phyloP scores from a whole-genome alignment of 2,113 vertebrate genomes.

The Oncorhynchus tshawytscha region DNA sequence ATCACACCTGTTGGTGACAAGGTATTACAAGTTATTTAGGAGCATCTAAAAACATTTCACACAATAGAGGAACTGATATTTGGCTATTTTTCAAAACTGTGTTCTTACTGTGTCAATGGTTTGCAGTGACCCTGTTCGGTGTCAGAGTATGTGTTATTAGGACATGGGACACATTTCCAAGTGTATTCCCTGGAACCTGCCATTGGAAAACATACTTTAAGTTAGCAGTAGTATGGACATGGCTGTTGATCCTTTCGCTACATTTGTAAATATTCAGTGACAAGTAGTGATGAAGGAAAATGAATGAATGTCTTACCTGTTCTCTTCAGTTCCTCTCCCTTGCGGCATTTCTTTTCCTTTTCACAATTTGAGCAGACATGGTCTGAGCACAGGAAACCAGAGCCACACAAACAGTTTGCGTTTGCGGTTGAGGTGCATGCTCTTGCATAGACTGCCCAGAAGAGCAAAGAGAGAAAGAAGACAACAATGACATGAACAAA shows the following conservation, averaged over 20 bases:
- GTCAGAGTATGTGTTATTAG: constrained; percentile 22
- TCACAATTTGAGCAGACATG: constrained; percentile 47
- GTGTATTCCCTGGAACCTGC: constrained; percentile 16
- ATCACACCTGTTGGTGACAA: constrained; percentile 31
- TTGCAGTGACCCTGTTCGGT: constrained; percentile 22
- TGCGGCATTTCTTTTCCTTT: constrained; percentile 19
- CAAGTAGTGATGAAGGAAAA: no score
- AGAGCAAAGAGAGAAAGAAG: constrained; percentile 19
- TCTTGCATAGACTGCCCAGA: constrained; percentile 34
- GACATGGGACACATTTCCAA: constrained; percentile 23
- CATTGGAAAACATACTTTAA: constrained; percentile 4
- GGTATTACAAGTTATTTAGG: not conserved
- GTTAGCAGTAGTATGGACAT: not conserved
- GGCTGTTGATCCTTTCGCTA: not conserved
- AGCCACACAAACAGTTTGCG: constrained; percentile 41
- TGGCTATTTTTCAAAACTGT: not conserved
- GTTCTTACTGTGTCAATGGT: constrained; percentile 30
- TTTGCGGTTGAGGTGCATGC: constrained; percentile 52
- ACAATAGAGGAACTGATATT: not conserved
- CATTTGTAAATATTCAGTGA: no score
- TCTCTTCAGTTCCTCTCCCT: constrained; percentile 15
- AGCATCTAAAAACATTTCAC: not conserved
- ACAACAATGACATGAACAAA: no score
- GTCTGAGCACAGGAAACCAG: constrained; percentile 61
- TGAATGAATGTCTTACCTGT: constrained; percentile 37